Base-by-base conservation (phyloP, 2,888 invertebrate species). In the Aporophyla nigra region DNA sequence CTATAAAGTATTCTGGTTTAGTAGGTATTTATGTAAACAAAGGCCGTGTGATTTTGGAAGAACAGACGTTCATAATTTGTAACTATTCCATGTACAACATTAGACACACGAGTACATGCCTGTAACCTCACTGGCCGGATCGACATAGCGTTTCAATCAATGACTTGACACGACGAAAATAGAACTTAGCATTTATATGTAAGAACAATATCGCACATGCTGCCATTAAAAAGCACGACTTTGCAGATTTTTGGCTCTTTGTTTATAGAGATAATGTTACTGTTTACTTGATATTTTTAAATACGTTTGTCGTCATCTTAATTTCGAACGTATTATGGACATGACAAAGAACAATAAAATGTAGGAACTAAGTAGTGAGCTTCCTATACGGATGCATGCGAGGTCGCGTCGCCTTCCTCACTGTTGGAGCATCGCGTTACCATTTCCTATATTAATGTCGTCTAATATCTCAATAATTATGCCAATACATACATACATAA, bases 371-470 rank as follows among this genome's bases (percentile, higher is more conserved):
- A 90, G 89, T 86, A 75, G 89, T 82, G 80, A 67, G 90, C 92
- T 94, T 94, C 94, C 93, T 94, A 90, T 92, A 88, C 92, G 91
- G 92, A 91, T 89, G 86, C 87, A 81, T 59, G 74, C 92, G 89
- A 94, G 94, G 94, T 86, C 93, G 82, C 76, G 76, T 80, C 76
- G 87, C 89, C 92, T 93, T 93, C 93, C 92, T 92, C 89, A 84
- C 86, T 89, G 86, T 86, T 89, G 86, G 90, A 88, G 86, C 88
- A 85, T 84, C 84, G 63, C 81, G 78, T 71, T 86, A 85, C 82
- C 68, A 67, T 82, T 90, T 89, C 89, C 90, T 89, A 86, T 76
- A 65, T 24, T 46, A 74, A 84, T 84, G 87, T 86, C 88, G 56
- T 85, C 82, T 85, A 74, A 80, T 74, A 62, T 79, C 68, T 67